Percentiles rank a stretch among this genome's conserved stretches.
Evolutionary conservation across 2,797 vertebrate genomes (phyloP).

Genomic region (Hippocampus kuda): DNA sequence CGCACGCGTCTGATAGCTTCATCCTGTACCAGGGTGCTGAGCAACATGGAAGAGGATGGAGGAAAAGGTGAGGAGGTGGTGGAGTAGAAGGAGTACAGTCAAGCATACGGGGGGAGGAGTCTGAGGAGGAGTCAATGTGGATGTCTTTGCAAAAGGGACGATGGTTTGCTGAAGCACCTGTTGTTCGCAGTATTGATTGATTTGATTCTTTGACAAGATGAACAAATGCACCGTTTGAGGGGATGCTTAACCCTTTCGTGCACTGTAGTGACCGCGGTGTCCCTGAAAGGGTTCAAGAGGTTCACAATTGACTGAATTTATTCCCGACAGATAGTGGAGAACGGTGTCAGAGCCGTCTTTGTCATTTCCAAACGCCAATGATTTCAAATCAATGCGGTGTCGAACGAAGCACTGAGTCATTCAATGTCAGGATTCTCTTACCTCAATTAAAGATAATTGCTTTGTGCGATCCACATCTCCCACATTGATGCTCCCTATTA

Average conservation of each 20-base stretch:
- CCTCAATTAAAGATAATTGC: slow-evolving; percentile 65
- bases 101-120: slow-evolving; percentile 35
- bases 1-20: slow-evolving; percentile 43
- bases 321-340: background rate
- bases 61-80: slow-evolving; percentile 44
- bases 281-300: no score
- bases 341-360: slow-evolving; percentile 11
- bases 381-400: slow-evolving; percentile 25
- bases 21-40: slow-evolving; percentile 38
- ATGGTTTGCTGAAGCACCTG: slow-evolving; percentile 25
- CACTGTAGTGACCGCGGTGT: no score
- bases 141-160: slow-evolving; percentile 27
- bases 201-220: no score
- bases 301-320: background rate
- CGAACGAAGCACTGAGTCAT: slow-evolving; percentile 32
- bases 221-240: no score
- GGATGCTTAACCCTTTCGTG: no score
- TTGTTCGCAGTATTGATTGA: background rate
- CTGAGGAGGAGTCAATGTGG: slow-evolving; percentile 42
- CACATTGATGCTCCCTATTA: slow-evolving; percentile 40
- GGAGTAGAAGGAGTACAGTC: slow-evolving; percentile 51
- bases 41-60: slow-evolving; percentile 46
- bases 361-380: slow-evolving; percentile 26
- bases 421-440: slow-evolving; percentile 42
- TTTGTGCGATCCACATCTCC: slow-evolving; percentile 53